Evolutionary conservation across 2,113 vertebrate species (phyloP), one percentile per base, ranked within the genome.

Genomic region (Hippotragus niger): DNA sequence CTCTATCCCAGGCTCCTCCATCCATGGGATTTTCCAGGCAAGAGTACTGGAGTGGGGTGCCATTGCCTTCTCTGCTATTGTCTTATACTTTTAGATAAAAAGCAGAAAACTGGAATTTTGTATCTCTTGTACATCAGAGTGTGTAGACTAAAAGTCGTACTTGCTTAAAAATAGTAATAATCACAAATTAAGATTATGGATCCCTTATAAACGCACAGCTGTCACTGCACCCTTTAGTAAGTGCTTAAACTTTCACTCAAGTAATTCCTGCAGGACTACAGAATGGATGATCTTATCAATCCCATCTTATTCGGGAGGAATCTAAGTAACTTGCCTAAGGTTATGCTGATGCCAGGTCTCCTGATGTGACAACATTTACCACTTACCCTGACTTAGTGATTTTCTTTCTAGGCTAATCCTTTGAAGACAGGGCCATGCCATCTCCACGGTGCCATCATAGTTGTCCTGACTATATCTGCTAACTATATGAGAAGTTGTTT

Each of bases 31-130:
- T 62, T 31, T 62, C 60, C 29, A 62, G 60, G 29, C 6, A 31
- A 31, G 60, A 62, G 14, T 7, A 7, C 60, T 62, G 0, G 60
- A 62, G 29, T 16, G 60, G 60, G 29, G 14, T 62, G 31, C 60
- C 60, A 33, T 33, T 1, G 0, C 14, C 60, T 33, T 33, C 31
- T 62, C 60, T 0, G 0, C 5, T 58, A 64, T 23, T 29, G 4
- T 19, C 9, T 50, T 91, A 36, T 52, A n/a, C 4, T 64, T 33
- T 89, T 4, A 15, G 23, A 9, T 81, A 21, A 6, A 40, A 27
- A 23, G 31, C n/a, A 74, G 33, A 43, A 76, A 33, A 57, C 78
- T 0, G 0, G 2, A 60, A 64, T n/a, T 64, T 36, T 97, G 1
- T 29, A 31, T 16, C 13, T 17, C n/a, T 94, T 82, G 3, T 2